Percentiles rank a stretch among this genome's conserved stretches.
These are phyloP conservation scores for Oophaga pumilio DNA, from an alignment of 2,113 vertebrate species.

Conservation along the genomic window DNA sequence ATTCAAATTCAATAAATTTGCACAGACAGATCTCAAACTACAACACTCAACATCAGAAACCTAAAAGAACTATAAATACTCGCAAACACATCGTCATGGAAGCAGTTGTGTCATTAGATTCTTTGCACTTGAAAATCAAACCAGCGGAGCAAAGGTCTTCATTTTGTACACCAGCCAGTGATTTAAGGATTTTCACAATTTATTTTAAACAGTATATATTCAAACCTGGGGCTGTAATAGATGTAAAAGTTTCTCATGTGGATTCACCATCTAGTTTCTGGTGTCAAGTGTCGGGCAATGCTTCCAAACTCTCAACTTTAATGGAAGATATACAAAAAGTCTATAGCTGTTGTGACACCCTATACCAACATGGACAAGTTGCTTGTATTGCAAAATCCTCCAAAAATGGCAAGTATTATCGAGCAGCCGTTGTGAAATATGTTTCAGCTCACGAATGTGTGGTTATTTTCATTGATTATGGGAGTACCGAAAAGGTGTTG, in stretches of 20 bases:
- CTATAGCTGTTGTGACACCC: constrained; percentile 70
- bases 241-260: constrained; percentile 74
- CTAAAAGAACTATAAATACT: neutral
- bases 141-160: constrained; percentile 38
- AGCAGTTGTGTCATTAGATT: neutral
- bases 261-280: constrained; percentile 82
- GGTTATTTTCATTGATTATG: constrained; percentile 83
- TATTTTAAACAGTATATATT: constrained; percentile 71
- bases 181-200: no score
- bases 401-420: constrained; percentile 79
- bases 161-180: neutral
- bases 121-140: neutral
- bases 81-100: constrained; percentile 3
- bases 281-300: constrained; percentile 76
- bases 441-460: constrained; percentile 61
- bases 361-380: constrained; percentile 69
- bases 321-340: constrained; percentile 80
- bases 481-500: constrained; percentile 70
- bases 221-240: constrained; percentile 75
- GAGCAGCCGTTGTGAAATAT: constrained; percentile 72
- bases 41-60: neutral
- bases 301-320: constrained; percentile 72
- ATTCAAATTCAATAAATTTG: neutral
- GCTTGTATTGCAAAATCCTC: constrained; percentile 78
- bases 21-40: neutral